phyloP scores from a whole-genome alignment of 2,113 vertebrate genomes.

The Antennarius striatus region DNA sequence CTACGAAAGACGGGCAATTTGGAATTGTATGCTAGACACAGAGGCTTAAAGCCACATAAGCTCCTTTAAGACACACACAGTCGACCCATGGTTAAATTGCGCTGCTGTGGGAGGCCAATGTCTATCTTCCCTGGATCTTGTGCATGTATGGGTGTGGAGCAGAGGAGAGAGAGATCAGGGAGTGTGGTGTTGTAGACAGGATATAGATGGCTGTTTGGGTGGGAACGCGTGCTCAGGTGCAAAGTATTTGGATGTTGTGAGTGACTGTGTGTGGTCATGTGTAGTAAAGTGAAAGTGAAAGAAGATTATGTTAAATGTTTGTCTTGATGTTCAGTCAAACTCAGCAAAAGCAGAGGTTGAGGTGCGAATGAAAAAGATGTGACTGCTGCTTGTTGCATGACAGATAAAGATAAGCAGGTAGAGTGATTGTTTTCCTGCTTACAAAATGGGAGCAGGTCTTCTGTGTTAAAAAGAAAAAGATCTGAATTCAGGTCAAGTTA shows the following conservation, averaged over 20 bases:
- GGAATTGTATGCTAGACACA: conserved; percentile 87
- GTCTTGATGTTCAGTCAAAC: no score
- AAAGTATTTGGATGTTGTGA: conserved; percentile 42
- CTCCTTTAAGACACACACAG: conserved; percentile 85
- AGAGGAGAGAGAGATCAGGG: not conserved
- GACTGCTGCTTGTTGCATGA: not conserved
- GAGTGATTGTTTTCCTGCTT: conserved; percentile 2
- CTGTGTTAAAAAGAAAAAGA: conserved; percentile 44
- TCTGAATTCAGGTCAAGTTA: conserved; percentile 70
- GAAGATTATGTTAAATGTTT: no score
- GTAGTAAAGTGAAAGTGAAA: no score
- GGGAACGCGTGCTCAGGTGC: conserved; percentile 35
- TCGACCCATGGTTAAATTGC: conserved; percentile 80
- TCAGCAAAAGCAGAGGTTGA: no score
- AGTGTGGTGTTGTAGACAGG: conserved; percentile 47
- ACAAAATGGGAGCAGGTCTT: conserved; percentile 59
- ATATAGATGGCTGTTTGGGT: conserved; percentile 50
- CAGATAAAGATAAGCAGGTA: conserved; percentile 2
- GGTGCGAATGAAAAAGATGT: not conserved
- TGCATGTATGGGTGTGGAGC: conserved; percentile 31
- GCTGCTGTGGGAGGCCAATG: conserved; percentile 82
- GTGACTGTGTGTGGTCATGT: conserved; percentile 1
- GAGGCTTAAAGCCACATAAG: conserved; percentile 91
- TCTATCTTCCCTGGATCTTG: conserved; percentile 68
- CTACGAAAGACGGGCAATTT: conserved; percentile 76